These are phyloP conservation scores for Trachymyrmex cornetzi DNA, from an alignment of 1,140 invertebrate genomes.

Conservation along the genomic window DNA sequence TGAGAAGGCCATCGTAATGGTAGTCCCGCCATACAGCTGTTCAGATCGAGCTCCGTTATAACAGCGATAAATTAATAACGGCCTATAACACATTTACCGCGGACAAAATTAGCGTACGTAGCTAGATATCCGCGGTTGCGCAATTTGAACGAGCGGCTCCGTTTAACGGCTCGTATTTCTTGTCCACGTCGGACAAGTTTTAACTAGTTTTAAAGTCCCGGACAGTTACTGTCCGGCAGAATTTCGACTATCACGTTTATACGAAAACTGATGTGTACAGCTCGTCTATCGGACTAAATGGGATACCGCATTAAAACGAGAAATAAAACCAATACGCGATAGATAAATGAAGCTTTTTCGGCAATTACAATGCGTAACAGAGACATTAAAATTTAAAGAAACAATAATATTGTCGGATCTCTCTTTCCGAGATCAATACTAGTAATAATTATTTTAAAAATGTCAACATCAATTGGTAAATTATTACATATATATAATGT, in stretches of 20 bases:
- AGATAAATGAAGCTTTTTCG: conserved; percentile 26
- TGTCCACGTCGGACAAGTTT: conserved; percentile 10
- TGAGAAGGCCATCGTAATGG: conserved; percentile 3
- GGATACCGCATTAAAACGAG: background rate
- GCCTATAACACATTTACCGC: conserved; percentile 27
- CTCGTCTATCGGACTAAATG: conserved; percentile 34
- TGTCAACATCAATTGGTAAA: background rate
- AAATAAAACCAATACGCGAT: conserved; percentile 1
- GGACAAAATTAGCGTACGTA: conserved; percentile 35
- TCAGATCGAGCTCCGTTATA: conserved; percentile 15
- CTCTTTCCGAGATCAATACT: background rate
- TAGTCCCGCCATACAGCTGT: background rate
- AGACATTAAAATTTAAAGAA: conserved; percentile 4
- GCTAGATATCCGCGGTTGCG: conserved; percentile 2
- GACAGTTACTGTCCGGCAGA: conserved; percentile 34
- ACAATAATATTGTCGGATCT: background rate
- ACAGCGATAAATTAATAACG: conserved; percentile 61
- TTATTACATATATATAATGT: background rate
- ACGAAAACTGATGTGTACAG: conserved; percentile 40
- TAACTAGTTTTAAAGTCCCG: conserved; percentile 61
- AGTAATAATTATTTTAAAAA: background rate
- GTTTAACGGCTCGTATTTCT: conserved; percentile 64
- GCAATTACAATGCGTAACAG: background rate
- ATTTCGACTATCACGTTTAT: conserved; percentile 49
- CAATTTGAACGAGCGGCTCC: conserved; percentile 31